These are phyloP conservation scores for Sialia sialis DNA, from an alignment of 2,113 vertebrate genomes.

Conservation along the genomic window DNA sequence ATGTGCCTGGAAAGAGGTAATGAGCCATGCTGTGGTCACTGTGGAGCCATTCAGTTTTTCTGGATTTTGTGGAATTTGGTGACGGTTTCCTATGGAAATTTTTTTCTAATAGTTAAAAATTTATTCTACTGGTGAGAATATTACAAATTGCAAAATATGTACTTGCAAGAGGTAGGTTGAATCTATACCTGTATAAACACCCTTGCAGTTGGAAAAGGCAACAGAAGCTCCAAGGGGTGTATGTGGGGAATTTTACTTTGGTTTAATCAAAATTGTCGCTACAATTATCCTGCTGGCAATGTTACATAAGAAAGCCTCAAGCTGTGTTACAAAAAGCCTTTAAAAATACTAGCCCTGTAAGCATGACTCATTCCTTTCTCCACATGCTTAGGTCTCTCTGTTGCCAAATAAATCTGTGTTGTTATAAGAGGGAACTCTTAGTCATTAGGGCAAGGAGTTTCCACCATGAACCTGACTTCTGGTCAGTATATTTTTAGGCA, in stretches of 20 bases:
- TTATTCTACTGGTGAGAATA: background rate
- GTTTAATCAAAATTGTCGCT: background rate
- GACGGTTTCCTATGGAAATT: background rate
- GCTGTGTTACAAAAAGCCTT: background rate
- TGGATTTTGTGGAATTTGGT: background rate
- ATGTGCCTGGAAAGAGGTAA: background rate
- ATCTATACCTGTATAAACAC: background rate
- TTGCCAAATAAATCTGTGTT: background rate
- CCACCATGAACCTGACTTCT: background rate
- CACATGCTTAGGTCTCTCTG: background rate
- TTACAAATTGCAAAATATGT: background rate
- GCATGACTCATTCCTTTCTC: background rate
- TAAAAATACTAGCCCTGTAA: background rate
- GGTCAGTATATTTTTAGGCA: background rate
- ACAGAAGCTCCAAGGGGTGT: background rate
- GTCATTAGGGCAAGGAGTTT: background rate
- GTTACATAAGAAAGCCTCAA: background rate
- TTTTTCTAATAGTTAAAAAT: background rate
- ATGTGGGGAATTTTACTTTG: background rate
- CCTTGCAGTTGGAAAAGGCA: background rate
- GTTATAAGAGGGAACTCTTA: background rate
- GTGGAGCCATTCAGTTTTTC: background rate
- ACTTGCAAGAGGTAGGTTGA: background rate
- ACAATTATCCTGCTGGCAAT: background rate
- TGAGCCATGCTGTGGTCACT: background rate